Evolutionary conservation across 2,888 invertebrate genomes (phyloP).

Genomic region (Mythimna lalbum): DNA sequence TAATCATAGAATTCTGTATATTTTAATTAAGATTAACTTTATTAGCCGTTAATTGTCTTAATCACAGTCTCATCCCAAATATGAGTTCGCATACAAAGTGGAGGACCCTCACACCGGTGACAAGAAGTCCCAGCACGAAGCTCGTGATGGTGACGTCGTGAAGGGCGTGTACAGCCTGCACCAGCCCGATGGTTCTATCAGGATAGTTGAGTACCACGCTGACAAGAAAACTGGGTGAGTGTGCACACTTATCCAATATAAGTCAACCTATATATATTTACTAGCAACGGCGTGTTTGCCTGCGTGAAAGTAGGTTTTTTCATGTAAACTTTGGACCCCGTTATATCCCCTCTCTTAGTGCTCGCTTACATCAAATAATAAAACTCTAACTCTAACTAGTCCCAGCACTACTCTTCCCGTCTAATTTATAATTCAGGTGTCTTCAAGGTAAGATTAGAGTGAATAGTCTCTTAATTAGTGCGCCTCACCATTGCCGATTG

Average conservation of each 20-base stretch:
- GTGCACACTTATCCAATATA: rapidly evolving
- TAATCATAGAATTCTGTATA: neutral
- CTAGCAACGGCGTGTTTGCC: no score
- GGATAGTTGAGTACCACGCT: slow-evolving; percentile 86
- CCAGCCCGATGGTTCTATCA: slow-evolving; percentile 87
- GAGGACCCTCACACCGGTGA: slow-evolving; percentile 86
- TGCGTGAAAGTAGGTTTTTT: no score
- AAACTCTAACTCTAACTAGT: no score
- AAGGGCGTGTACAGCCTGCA: slow-evolving; percentile 90
- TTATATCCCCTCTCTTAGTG: no score
- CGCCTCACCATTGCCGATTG: no score
- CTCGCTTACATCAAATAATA: no score
- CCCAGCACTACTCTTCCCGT: no score
- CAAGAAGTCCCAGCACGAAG: slow-evolving; percentile 83
- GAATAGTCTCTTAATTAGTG: no score
- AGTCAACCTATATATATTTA: no score
- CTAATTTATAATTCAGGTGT: no score
- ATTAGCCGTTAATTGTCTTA: neutral
- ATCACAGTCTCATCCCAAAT: slow-evolving; percentile 51
- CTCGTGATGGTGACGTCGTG: slow-evolving; percentile 88
- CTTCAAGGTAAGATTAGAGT: no score
- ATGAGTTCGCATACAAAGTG: slow-evolving; percentile 83
- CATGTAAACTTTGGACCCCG: no score
- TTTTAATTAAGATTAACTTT: neutral
- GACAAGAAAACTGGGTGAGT: slow-evolving; percentile 64